A percentile compares a stretch with the other conserved stretches of the same genome.
These are phyloP conservation scores for Apotomis capreana DNA, from an alignment of 2,888 invertebrate genomes.

Conservation along the genomic window DNA sequence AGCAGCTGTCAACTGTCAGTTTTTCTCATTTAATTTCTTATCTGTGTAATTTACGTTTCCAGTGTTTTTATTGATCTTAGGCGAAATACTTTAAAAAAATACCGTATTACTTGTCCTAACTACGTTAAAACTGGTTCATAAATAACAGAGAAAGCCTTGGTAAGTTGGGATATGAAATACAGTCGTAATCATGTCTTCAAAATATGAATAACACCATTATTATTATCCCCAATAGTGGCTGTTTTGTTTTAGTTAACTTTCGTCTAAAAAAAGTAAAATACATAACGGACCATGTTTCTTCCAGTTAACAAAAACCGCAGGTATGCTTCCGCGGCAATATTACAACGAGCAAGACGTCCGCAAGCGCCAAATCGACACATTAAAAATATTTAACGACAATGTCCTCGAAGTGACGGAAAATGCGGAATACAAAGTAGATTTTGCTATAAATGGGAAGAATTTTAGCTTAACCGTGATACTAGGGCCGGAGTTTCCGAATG, in stretches of 20 bases:
- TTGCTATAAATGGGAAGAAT: slow-evolving; percentile 85
- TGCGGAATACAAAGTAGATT: slow-evolving; percentile 88
- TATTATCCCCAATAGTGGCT: background rate
- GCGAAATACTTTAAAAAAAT: background rate
- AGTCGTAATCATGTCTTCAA: background rate
- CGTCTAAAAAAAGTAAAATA: background rate
- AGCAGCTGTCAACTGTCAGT: background rate
- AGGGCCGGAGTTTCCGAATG: slow-evolving; percentile 88
- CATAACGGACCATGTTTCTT: slow-evolving; percentile 11
- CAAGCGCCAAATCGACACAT: slow-evolving; percentile 90
- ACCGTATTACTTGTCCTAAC: background rate
- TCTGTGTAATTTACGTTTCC: background rate
- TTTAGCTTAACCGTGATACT: slow-evolving; percentile 87
- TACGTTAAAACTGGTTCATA: background rate
- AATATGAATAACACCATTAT: background rate
- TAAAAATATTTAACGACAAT: slow-evolving; percentile 92
- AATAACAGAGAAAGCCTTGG: background rate
- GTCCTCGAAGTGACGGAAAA: slow-evolving; percentile 88
- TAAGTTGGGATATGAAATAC: background rate
- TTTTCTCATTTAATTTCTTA: background rate
- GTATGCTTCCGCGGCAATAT: slow-evolving; percentile 83
- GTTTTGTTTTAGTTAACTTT: background rate
- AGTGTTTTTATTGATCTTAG: slow-evolving; percentile 21
- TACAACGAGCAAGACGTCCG: slow-evolving; percentile 83
- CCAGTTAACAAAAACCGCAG: slow-evolving; percentile 31